Conservation (phyloP, 2,888 invertebrate genomes). For the Cantharis rufa region DNA sequence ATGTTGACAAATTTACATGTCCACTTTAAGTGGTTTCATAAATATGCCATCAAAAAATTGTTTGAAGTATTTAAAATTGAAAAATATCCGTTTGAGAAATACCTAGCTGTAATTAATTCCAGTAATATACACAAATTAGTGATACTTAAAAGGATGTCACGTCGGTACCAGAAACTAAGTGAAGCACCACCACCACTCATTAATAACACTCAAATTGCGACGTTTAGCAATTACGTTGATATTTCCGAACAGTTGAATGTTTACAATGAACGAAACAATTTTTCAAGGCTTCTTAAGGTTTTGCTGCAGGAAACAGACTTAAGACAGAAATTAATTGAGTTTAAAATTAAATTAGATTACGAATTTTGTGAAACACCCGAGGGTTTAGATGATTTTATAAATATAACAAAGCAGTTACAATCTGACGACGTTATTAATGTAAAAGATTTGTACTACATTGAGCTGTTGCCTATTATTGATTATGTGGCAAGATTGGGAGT, state of each 20-base stretch:
- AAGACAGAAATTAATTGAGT: constrained; percentile 32
- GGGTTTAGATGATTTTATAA: constrained; percentile 31
- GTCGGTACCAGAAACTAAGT: constrained; percentile 45
- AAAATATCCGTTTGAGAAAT: constrained; percentile 27
- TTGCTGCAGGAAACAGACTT: constrained; percentile 21
- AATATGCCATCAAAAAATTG: constrained; percentile 59
- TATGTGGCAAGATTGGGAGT: constrained; percentile 38
- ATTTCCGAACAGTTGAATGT: constrained; percentile 38
- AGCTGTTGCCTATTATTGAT: constrained; percentile 44
- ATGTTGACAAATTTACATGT: constrained; percentile 66
- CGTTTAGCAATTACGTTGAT: constrained; percentile 34
- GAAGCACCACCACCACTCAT: constrained; percentile 46
- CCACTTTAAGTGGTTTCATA: constrained; percentile 76
- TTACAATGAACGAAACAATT: constrained; percentile 34
- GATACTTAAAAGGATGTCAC: constrained; percentile 45
- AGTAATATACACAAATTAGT: constrained; percentile 46
- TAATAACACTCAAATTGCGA: constrained; percentile 40
- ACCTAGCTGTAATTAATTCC: constrained; percentile 43
- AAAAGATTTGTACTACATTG: constrained; percentile 34
- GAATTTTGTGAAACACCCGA: constrained; percentile 37
- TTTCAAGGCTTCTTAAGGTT: constrained; percentile 28
- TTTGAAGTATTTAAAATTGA: constrained; percentile 30
- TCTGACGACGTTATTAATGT: constrained; percentile 23
- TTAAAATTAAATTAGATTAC: constrained; percentile 38
- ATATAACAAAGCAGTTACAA: constrained; percentile 27